Evolutionary conservation across 2,113 vertebrate species (phyloP).

Genomic region (Chionis minor): DNA sequence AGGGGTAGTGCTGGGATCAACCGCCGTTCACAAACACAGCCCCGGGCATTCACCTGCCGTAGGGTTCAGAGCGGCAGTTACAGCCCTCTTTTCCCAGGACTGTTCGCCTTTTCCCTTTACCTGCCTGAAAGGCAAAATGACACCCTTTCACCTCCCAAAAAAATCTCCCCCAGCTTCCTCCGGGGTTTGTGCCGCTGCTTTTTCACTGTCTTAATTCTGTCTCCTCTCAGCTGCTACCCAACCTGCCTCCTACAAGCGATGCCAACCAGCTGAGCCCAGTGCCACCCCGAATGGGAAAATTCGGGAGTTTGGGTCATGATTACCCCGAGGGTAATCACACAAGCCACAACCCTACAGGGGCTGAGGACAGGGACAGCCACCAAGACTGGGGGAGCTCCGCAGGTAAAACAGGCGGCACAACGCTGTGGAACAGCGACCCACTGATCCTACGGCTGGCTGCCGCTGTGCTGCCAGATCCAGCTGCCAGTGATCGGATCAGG

Average conservation of each 20-base stretch:
- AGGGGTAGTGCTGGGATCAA: not conserved
- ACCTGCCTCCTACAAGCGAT: not conserved
- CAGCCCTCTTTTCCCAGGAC: rapidly evolving
- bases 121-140: not conserved
- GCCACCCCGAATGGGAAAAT: not conserved
- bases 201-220: too few relatives aligned
- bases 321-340: rapidly evolving
- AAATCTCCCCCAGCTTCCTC: not conserved
- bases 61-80: rapidly evolving
- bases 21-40: not conserved
- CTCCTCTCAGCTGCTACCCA: not conserved
- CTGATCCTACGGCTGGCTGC: not conserved
- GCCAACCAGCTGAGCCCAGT: not conserved
- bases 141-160: not conserved
- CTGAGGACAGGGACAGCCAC: not conserved
- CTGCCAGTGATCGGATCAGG: rapidly evolving
- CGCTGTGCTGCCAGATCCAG: not conserved
- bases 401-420: rapidly evolving
- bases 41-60: not conserved
- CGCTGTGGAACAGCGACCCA: rapidly evolving
- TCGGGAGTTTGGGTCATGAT: rapidly evolving
- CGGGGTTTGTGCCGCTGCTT: rapidly evolving
- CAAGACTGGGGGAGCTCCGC: not conserved
- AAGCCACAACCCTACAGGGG: not conserved
- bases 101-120: not conserved